Base-by-base conservation (phyloP, 2,888 invertebrate genomes). In the Pemphredon lugubris region DNA sequence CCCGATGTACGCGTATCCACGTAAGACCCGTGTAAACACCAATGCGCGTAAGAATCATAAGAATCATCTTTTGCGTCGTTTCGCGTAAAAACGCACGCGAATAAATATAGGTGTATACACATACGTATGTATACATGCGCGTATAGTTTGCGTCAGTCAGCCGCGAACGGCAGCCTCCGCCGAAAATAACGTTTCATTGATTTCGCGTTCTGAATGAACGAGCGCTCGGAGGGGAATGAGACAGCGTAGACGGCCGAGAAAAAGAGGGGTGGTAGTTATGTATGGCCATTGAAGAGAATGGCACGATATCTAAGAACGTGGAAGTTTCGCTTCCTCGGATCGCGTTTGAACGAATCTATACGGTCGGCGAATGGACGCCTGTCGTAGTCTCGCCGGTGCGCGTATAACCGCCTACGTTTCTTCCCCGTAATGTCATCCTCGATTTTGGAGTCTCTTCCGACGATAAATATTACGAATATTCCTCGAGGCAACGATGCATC, bases 171-270 rank as follows among this genome's bases (percentile, higher is more conserved):
- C 51, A n/a, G 64, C 57, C 69, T 65, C 58, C 55, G 77, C 82
- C 80, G 77, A 84, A 84, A 84, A 84, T 84, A 84, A 83, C 79
- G 50, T 77, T 77, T n/a, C 84, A 86, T 85, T 84, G 86, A 84
- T 86, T 85, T 80, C 72, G 61, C 78, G 66, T 70, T 70, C 73
- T 80, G 79, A 81, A 76, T 76, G 76, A 68, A 79, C 73, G 73
- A 73, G 54, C 50, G 63, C 20, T 16, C 68, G 58, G 55, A 68
- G 60, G 64, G 65, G 73, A 47, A 66, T 63, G 73, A 83, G 78
- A 80, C 75, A 68, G 65, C 67, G 73, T 61, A 65, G 73, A 51
- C 37, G 57, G 63, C 30, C 42, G 71, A 40, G 66, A 50, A 63
- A 59, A 54, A 9, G 39, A 16, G 47, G 57, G 65, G 54, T 18